These are phyloP conservation scores for Montipora efflorescens DNA, from an alignment of 64 coral and sea anemone genomes.

Conservation along the genomic window DNA sequence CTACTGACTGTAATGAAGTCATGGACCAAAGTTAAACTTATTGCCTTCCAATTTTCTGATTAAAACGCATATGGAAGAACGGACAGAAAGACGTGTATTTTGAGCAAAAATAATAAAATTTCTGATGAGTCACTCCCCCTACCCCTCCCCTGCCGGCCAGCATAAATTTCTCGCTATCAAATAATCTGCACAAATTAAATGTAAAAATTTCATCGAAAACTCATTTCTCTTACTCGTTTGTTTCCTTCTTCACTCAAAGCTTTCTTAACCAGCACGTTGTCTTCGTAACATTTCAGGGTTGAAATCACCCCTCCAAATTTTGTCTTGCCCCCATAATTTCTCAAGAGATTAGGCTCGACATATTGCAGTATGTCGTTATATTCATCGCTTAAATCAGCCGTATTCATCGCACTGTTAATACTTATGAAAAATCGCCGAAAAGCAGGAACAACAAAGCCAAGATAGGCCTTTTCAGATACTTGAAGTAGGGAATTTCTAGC, in stretches of 20 bases:
- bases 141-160: neutral
- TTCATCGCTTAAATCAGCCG: conserved; percentile 90
- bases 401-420: conserved; percentile 51
- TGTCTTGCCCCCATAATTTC: conserved; percentile 82
- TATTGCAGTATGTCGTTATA: conserved; percentile 94
- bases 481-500: neutral
- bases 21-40: no score
- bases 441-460: neutral
- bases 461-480: neutral
- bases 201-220: neutral
- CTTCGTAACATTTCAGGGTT: conserved; percentile 93
- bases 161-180: neutral
- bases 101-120: no score
- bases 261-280: conserved; percentile 87
- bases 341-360: conserved; percentile 78
- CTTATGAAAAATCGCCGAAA: neutral
- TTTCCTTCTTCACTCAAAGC: conserved; percentile 80
- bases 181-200: no score
- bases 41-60: no score
- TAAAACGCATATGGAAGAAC: no score
- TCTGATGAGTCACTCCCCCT: no score
- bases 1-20: no score
- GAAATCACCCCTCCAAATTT: conserved; percentile 94
- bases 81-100: no score
- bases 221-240: conserved; percentile 52